These are phyloP conservation scores for Dicycla oo DNA, from an alignment of 2,888 invertebrate genomes.

Conservation along the genomic window DNA sequence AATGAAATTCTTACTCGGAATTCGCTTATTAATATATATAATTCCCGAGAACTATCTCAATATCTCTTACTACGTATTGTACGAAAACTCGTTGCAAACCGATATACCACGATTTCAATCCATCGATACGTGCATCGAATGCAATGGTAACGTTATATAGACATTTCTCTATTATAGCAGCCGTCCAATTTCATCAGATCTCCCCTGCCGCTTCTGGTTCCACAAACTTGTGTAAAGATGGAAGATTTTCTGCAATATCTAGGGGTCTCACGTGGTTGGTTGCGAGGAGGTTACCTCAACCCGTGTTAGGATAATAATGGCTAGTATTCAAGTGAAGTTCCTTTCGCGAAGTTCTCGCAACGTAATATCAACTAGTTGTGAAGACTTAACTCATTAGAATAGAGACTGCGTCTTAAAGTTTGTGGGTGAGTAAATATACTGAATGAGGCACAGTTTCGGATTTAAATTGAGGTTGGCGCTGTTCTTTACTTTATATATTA, in stretches of 20 bases:
- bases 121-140: conserved; percentile 72
- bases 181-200: conserved; percentile 47
- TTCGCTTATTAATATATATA: conserved; percentile 48
- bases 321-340: conserved; percentile 70
- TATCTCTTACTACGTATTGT: conserved; percentile 57
- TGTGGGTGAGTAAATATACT: conserved; percentile 58
- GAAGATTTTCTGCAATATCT: conserved; percentile 40
- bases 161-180: conserved; percentile 61
- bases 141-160: conserved; percentile 69
- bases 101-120: conserved; percentile 76
- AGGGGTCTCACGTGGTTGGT: conserved; percentile 65
- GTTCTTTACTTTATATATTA: conserved; percentile 36
- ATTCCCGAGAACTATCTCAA: conserved; percentile 45
- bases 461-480: conserved; percentile 48
- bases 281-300: conserved; percentile 67
- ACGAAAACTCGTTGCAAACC: conserved; percentile 70
- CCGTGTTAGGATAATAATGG: conserved; percentile 76
- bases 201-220: conserved; percentile 16
- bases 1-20: conserved; percentile 13
- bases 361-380: conserved; percentile 70
- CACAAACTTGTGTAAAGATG: conserved; percentile 1
- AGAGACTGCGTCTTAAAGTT: conserved; percentile 61
- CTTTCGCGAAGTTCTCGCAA: conserved; percentile 65
- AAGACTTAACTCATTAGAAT: conserved; percentile 73
- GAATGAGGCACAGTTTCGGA: conserved; percentile 51